phyloP scores from a whole-genome alignment of 2,113 vertebrate species.

The Phaetusa simplex region DNA sequence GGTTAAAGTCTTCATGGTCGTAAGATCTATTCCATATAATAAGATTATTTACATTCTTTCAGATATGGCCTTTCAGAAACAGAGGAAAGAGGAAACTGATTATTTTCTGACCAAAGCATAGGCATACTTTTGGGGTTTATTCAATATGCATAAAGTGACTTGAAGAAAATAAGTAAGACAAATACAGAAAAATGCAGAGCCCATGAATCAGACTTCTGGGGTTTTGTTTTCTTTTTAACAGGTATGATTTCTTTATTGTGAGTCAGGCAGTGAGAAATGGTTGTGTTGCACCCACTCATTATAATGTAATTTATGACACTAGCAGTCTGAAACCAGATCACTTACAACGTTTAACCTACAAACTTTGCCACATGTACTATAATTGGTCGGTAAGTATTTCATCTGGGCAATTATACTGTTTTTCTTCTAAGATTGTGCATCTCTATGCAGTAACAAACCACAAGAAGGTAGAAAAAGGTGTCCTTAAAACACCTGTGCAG shows the following conservation, averaged over 20 bases:
- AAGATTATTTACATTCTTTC: background rate
- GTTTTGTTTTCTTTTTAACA: background rate
- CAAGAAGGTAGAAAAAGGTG: too few relatives aligned
- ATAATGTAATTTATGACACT: conserved; percentile 91
- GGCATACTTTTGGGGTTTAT: background rate
- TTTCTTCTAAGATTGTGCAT: background rate
- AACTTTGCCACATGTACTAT: conserved; percentile 94
- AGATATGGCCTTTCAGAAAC: background rate
- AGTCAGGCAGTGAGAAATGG: conserved; percentile 87
- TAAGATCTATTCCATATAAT: background rate
- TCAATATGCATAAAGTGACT: background rate
- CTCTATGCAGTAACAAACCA: background rate
- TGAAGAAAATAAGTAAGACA: background rate
- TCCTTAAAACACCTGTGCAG: too few relatives aligned
- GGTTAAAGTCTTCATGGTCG: background rate
- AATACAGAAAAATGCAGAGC: too few relatives aligned
- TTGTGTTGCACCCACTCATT: conserved; percentile 89
- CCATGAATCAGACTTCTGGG: too few relatives aligned
- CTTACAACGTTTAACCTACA: conserved; percentile 93
- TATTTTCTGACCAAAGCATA: background rate
- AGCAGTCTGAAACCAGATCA: conserved; percentile 92
- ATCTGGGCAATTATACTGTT: background rate
- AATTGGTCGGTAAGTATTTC: conserved; percentile 89
- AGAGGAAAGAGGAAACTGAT: background rate
- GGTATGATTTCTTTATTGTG: conserved; percentile 95